Conservation (phyloP, 2,797 vertebrate species). For the Myiotriccus ornatus region DNA sequence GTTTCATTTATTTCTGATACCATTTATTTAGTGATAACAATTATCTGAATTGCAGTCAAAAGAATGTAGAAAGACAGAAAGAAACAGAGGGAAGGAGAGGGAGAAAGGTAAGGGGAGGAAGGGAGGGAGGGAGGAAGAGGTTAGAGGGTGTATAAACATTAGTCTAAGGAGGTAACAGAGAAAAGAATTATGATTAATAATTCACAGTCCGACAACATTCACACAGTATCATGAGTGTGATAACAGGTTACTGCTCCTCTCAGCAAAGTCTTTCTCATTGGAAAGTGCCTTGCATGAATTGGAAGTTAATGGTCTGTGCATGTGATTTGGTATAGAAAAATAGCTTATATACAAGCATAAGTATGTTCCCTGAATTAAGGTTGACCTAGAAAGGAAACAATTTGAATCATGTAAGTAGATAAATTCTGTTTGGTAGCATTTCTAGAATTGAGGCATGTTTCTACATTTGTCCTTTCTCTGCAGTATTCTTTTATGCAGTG, state of each 20-base stretch:
- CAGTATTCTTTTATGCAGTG: not conserved
- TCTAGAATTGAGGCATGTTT: not conserved
- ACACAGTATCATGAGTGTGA: not conserved
- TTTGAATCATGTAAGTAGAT: not conserved
- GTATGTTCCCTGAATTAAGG: not conserved
- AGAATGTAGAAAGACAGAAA: not conserved
- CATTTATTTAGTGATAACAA: not conserved
- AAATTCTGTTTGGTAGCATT: not conserved
- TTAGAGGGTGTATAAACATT: not conserved
- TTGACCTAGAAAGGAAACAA: not conserved
- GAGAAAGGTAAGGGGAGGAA: not conserved
- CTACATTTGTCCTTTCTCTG: not conserved
- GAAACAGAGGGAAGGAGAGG: not conserved
- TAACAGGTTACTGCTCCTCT: not conserved
- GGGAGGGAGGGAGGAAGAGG: accelerated
- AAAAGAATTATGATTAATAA: not conserved
- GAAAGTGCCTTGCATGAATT: not conserved
- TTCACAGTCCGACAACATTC: not conserved
- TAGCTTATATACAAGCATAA: not conserved
- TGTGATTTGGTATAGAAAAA: not conserved
- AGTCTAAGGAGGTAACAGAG: not conserved
- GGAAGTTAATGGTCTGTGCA: not conserved
- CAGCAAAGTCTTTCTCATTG: not conserved
- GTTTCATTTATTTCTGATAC: not conserved
- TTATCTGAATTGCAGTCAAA: not conserved